Evolutionary conservation across 1,140 invertebrate genomes (phyloP), one percentile per base, ranked within the genome.

Genomic region (Hermetia illucens): DNA sequence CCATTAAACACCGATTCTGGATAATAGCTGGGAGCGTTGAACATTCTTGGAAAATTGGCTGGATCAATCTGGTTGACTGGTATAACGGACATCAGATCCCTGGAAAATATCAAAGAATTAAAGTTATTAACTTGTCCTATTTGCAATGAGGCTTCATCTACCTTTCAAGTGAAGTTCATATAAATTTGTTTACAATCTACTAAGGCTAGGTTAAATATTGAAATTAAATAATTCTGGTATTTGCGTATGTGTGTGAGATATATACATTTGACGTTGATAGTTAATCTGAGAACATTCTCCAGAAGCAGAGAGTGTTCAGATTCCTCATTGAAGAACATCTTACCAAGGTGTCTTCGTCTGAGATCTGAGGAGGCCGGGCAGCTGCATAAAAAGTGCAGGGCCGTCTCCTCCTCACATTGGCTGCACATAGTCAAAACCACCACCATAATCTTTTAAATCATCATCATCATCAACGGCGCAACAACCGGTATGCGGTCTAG

Each of bases 1-100:
- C 52, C 50, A 43, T 58, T 58, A 43, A 58, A 58, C 42, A 58
- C 57, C 6, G 55, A 53, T 43, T 59, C 55, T 33, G 56, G 56
- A 53, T 58, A 59, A 46, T 56, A 59, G 46, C 56, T 59, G 10
- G 56, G 52, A 3, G 56, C 53, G 40, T 59, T 59, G 44, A 58
- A 59, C 53, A 59, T 58, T 38, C 56, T 52, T 41, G 55, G 53
- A 39, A 58, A 59, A 27, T 51, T 52, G 40, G 50, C 52, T 3
- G 49, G 49, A 46, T 59, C 56, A 44, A 58, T 39, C 46, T 59
- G 56, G 40, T 54, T 50, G 17, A 59, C 56, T 36, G 56, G 55
- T 46, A 59, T 48, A 19, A 54, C 51, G 19, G 52, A 53, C 52
- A 59, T 59, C 20, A 59, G 48, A 45, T 59, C 56, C 47, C 56